These are phyloP conservation scores for Ctenodactylus gundi DNA, from an alignment of 2,113 vertebrate genomes.

Conservation along the genomic window DNA sequence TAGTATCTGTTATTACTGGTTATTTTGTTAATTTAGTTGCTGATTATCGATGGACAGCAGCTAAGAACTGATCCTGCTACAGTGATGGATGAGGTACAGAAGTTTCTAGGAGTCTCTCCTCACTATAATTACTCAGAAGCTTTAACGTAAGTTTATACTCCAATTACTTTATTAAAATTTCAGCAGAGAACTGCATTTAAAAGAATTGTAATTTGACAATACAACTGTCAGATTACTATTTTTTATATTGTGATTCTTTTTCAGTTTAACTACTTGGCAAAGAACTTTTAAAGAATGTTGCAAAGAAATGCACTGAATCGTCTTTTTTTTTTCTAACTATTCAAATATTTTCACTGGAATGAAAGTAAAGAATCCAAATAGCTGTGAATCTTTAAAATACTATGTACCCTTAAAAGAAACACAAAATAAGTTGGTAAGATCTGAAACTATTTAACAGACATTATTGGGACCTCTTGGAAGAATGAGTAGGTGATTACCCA, in stretches of 20 bases:
- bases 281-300: not conserved
- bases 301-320: not conserved
- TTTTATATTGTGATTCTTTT: not conserved
- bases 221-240: not conserved
- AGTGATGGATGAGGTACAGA: conserved; percentile 98
- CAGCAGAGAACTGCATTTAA: not conserved
- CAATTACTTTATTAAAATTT: conserved; percentile 36
- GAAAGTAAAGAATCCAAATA: not conserved
- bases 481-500: not conserved
- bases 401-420: not conserved
- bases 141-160: conserved; percentile 90
- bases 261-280: not conserved
- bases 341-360: not conserved
- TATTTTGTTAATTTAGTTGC: conserved; percentile 84
- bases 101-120: conserved; percentile 95
- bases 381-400: not conserved
- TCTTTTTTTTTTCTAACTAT: not conserved
- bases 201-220: not conserved
- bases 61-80: conserved; percentile 92
- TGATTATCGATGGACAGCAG: conserved; percentile 98
- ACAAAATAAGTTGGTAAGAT: not conserved
- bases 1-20: conserved; percentile 46
- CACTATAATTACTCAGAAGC: conserved; percentile 98
- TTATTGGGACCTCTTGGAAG: not conserved
- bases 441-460: not conserved